Percentiles rank a stretch among this genome's conserved stretches.
Conservation (phyloP, 2,113 vertebrate species). For the Indicator indicator region DNA sequence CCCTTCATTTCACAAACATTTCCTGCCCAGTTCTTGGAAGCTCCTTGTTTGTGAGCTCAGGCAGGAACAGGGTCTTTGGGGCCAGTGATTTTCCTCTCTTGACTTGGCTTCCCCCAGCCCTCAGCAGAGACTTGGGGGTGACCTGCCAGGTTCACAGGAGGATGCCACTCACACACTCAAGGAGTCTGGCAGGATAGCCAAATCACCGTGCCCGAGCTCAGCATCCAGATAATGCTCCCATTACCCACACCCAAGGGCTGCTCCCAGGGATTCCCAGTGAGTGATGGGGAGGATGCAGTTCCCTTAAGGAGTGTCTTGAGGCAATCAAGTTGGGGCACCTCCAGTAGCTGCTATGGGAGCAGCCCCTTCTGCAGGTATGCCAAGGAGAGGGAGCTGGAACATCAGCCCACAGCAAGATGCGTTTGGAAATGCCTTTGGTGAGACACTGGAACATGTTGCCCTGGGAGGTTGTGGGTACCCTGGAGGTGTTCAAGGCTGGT, state of each 20-base stretch:
- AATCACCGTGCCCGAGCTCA: fast-evolving
- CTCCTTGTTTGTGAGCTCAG: not conserved
- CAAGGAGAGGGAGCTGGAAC: too few relatives aligned
- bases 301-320: fast-evolving
- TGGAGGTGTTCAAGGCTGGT: too few relatives aligned
- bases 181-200: not conserved
- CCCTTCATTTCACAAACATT: conserved; percentile 33
- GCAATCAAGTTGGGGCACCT: not conserved
- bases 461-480: too few relatives aligned
- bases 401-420: not conserved
- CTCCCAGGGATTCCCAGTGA: fast-evolving
- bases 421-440: not conserved
- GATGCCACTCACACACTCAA: not conserved
- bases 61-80: not conserved
- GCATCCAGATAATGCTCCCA: fast-evolving
- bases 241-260: fast-evolving
- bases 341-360: not conserved
- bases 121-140: not conserved
- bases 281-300: not conserved
- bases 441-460: too few relatives aligned
- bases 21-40: not conserved
- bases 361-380: fast-evolving
- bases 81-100: not conserved
- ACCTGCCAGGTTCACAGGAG: fast-evolving
- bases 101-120: not conserved